Evolutionary conservation across 1,140 invertebrate species (phyloP), one percentile per base, ranked within the genome.

Genomic region (Chrysomallon squamiferum): DNA sequence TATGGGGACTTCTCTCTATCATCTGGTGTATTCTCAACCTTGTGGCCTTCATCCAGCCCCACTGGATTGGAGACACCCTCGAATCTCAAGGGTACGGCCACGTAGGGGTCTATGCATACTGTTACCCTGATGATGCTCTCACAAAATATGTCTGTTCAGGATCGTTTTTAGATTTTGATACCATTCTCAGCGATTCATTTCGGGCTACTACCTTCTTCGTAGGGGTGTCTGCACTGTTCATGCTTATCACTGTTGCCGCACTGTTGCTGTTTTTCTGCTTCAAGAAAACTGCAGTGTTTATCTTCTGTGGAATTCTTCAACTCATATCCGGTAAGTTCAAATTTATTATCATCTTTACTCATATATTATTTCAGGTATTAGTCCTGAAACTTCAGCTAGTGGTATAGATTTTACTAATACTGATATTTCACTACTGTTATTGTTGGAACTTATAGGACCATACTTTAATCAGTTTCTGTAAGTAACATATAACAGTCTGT

Each of bases 1-100:
- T 98, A 47, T 98, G 97, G 97, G 95, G 92, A 20, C 92, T 98
- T 72, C 96, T 98, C 81, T 87, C 95, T 57, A 94, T 98, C 77
- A 98, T 96, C 85, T 98, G 96, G 85, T 94, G 94, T 61, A 97
- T 98, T 73, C 96, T 98, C 74, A 92, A 92, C 63, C 90, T 96
- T 65, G 95, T 98, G n/a, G 92, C 95, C 0, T 97, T 99, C 82
- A 90, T 97, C 20, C 97, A 96, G 63, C 96, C 96, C 7, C 95
- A 98, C 86, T 99, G 96, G 89, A 93, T 92, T 91, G 78, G 96
- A 89, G 89, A 90, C 79, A 84, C 88, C 0, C 78, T 91, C 59
- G 90, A 92, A 52, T 92, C 93, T 41, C 91, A 92, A 62, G 93
- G 92, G 78, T 93, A 93, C 3, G 95, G 95, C 29, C 93, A 94